Conservation (phyloP, 1,140 invertebrate genomes). For the Drosophila mauritiana region DNA sequence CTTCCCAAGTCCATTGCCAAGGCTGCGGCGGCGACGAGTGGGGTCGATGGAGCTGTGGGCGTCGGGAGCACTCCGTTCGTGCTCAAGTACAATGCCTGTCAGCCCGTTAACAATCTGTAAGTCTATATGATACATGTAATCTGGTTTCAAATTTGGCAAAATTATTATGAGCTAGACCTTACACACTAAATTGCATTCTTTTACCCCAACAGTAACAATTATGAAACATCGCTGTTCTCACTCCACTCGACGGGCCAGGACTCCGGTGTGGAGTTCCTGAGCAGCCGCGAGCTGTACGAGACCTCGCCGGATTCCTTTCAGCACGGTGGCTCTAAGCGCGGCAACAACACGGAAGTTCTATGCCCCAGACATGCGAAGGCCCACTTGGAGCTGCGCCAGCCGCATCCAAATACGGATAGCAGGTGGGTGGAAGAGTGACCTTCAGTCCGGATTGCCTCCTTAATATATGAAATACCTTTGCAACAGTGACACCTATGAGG, state of each 20-base stretch:
- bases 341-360: conserved; percentile 57
- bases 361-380: conserved; percentile 78
- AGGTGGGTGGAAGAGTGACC: conserved; percentile 20
- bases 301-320: conserved; percentile 89
- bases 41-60: conserved; percentile 17
- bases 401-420: conserved; percentile 62
- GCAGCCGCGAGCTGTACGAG: conserved; percentile 86
- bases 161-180: too few relatives aligned
- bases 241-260: conserved; percentile 92
- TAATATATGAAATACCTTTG: background rate
- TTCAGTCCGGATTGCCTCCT: background rate
- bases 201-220: conserved; percentile 52
- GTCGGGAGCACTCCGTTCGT: conserved; percentile 63
- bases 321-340: conserved; percentile 62
- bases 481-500: conserved; percentile 88
- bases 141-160: too few relatives aligned
- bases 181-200: too few relatives aligned
- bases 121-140: conserved; percentile 1
- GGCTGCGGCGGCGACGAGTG: conserved; percentile 46
- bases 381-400: conserved; percentile 66
- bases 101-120: conserved; percentile 81
- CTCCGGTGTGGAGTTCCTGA: conserved; percentile 88
- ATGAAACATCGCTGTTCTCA: conserved; percentile 89
- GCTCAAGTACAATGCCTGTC: conserved; percentile 79
- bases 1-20: conserved; percentile 83